Base-by-base conservation (phyloP, 1,140 invertebrate species). In the Aphidius gifuensis region DNA sequence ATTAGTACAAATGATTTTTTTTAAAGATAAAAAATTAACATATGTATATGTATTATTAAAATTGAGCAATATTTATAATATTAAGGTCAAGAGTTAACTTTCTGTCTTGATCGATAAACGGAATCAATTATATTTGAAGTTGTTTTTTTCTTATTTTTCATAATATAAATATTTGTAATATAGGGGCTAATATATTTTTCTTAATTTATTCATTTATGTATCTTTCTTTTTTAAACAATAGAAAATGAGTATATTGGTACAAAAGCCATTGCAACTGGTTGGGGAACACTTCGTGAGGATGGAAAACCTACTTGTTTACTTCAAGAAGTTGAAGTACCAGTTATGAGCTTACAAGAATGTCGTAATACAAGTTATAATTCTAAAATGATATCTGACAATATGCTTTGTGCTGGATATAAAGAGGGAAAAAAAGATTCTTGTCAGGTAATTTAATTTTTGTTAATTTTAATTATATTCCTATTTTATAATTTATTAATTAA, bases 361-460 rank as follows among this genome's bases (percentile, higher is more conserved):
- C 82, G 85, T 46, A 88, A 88, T 49, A 92, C 90, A 1, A 91
- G 90, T 71, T 93, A 93, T 71, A 88, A 85, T 5, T 74, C 86
- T 2, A 84, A 85, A 44, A 90, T 91, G 87, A 93, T 94, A 58
- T 90, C 90, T 0, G 87, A 92, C 64, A 92, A 92, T 70, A 93
- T 92, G 92, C 69, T 94, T 72, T 94, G 92, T 71, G 92, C 92
- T 32, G 92, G 92, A 8, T 91, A 91, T 73, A 82, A 85, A 0
- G 85, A 88, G 16, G 92, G 92, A 9, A 82, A 86, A 50, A 92
- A 88, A 69, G 92, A 95, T 77, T 90, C 91, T 39, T 94, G 92
- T 72, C 92, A 94, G 83, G 90, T 91, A 78, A 75, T 32, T 48
- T 5, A 32, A 53, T 16, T 16, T 16, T 32, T 8, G 40, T 39